phyloP scores from a whole-genome alignment of 2,888 invertebrate genomes.

The Pristionchus exspectatus region DNA sequence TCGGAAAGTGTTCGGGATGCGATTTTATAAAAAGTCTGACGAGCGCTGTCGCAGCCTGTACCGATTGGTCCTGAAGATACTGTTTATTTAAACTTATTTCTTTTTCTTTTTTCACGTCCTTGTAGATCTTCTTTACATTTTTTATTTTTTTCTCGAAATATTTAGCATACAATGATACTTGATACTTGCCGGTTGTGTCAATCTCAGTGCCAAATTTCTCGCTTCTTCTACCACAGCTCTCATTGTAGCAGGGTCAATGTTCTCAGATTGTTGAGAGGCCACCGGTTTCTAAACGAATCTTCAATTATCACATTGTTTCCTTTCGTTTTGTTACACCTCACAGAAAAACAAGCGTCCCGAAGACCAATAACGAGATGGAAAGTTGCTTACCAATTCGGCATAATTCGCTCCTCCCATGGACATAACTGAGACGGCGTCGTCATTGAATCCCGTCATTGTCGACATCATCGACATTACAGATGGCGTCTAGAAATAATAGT shows the following conservation, averaged over 20 bases:
- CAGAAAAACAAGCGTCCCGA: too few species aligned
- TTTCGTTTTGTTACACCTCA: too few species aligned
- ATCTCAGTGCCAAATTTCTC: neutral
- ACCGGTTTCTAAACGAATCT: neutral
- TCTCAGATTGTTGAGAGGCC: neutral
- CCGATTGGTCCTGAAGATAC: neutral
- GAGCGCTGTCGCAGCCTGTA: neutral
- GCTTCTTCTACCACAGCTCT: neutral
- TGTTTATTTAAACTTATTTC: neutral
- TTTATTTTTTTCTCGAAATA: too few species aligned
- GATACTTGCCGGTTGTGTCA: neutral
- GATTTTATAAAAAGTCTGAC: neutral
- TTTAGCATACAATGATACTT: neutral
- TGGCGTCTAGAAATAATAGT: too few species aligned
- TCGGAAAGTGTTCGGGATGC: neutral
- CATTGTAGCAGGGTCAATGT: neutral
- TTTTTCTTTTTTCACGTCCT: neutral
- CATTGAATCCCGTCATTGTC: slow-evolving; percentile 31
- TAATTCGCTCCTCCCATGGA: neutral
- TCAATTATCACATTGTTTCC: too few species aligned
- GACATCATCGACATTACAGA: slow-evolving; percentile 11
- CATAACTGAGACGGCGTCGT: slow-evolving; percentile 2
- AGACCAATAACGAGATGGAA: neutral
- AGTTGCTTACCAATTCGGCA: neutral
- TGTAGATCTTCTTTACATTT: too few species aligned